Percentiles rank a stretch among this genome's conserved stretches.
These are phyloP conservation scores for Drosophila murphyi DNA, from an alignment of 1,140 invertebrate species.

Conservation along the genomic window DNA sequence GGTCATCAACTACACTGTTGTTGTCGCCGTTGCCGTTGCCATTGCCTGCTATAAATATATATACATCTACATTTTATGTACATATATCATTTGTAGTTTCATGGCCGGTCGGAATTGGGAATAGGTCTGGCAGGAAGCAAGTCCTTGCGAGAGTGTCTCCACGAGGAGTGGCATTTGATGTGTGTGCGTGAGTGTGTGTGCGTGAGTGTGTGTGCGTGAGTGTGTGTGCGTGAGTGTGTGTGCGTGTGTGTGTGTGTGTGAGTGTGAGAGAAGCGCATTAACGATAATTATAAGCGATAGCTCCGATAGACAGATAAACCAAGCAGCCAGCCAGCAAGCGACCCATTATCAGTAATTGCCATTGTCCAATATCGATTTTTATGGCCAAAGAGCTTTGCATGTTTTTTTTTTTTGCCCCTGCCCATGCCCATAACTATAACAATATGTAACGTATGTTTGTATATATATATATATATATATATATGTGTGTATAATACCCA, in stretches of 20 bases:
- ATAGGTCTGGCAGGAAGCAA: conserved; percentile 9
- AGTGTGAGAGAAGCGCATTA: conserved; percentile 45
- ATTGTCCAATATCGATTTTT: conserved; percentile 76
- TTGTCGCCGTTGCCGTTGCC: conserved; percentile 41
- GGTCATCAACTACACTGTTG: conserved; percentile 79
- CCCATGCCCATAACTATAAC: conserved; percentile 30
- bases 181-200: conserved; percentile 15
- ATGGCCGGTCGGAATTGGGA: conserved; percentile 42
- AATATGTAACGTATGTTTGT: conserved; percentile 14
- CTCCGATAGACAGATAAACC: background rate
- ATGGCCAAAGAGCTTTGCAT: conserved; percentile 61
- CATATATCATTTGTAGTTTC: conserved; percentile 22
- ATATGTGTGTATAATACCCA: conserved; percentile 13
- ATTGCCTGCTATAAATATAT: conserved; percentile 15
- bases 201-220: conserved; percentile 4
- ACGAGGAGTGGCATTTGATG: conserved; percentile 37
- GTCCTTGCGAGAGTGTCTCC: background rate
- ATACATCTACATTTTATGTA: conserved; percentile 1
- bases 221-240: conserved; percentile 15
- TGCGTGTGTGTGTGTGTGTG: conserved; percentile 18
- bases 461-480: conserved; percentile 1
- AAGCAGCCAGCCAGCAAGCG: conserved; percentile 8
- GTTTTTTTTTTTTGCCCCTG: conserved; percentile 24
- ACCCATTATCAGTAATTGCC: conserved; percentile 75
- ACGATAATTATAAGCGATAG: conserved; percentile 70